phyloP scores from a whole-genome alignment of 2,113 vertebrate species.

The Strigops habroptila region DNA sequence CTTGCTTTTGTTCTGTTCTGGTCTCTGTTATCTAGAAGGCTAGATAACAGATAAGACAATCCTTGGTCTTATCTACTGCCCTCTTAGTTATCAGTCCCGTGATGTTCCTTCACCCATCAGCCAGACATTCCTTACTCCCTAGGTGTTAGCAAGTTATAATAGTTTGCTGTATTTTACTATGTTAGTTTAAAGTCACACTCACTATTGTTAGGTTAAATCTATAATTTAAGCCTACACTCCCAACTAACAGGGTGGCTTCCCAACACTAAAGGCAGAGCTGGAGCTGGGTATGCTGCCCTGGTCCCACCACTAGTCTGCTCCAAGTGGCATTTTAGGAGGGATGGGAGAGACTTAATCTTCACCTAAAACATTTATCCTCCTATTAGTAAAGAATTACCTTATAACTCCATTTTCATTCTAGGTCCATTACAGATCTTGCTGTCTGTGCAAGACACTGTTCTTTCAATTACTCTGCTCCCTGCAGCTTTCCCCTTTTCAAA shows the following conservation, averaged over 20 bases:
- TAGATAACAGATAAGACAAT: no score
- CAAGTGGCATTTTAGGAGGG: neutral
- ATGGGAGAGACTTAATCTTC: neutral
- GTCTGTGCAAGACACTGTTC: neutral
- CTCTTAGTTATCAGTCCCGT: neutral
- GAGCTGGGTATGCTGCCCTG: neutral
- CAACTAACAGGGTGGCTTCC: no score
- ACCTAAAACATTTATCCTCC: neutral
- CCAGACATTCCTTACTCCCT: neutral
- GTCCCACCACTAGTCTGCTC: neutral
- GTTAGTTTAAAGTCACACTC: neutral
- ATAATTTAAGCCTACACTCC: no score
- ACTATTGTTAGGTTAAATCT: no score
- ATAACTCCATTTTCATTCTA: neutral
- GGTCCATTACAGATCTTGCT: neutral
- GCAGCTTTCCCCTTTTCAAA: neutral
- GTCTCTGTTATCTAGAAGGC: neutral
- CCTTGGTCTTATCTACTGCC: neutral
- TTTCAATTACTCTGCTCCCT: neutral
- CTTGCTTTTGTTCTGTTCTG: neutral
- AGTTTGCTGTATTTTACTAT: neutral
- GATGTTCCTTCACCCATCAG: neutral
- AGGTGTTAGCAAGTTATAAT: neutral
- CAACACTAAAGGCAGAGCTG: neutral
- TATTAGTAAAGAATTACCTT: neutral